These are phyloP conservation scores for Lepetodrilus schrolli DNA, from an alignment of 2,888 invertebrate species.

Conservation along the genomic window DNA sequence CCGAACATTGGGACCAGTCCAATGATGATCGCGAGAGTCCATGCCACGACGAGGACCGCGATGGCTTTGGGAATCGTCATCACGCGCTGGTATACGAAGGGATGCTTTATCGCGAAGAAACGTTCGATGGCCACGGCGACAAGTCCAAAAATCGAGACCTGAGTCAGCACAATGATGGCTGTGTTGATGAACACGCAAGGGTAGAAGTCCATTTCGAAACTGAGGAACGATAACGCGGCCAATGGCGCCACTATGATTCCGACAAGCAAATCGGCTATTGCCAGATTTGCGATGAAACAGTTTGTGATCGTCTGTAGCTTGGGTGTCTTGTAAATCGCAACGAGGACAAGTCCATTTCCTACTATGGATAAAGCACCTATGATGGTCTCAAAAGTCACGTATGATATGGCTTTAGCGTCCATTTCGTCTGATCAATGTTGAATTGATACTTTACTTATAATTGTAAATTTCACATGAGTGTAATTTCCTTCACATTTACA, in stretches of 20 bases:
- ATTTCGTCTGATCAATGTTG: too few species aligned
- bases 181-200: slow-evolving; percentile 71
- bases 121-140: slow-evolving; percentile 70
- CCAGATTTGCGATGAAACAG: slow-evolving; percentile 67
- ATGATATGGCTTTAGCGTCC: slow-evolving; percentile 36
- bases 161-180: slow-evolving; percentile 69
- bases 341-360: slow-evolving; percentile 62
- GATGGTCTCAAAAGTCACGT: slow-evolving; percentile 60
- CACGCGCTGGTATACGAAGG: slow-evolving; percentile 64
- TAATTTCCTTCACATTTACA: too few species aligned
- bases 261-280: slow-evolving; percentile 66
- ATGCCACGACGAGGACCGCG: slow-evolving; percentile 53
- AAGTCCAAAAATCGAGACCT: slow-evolving; percentile 72
- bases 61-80: slow-evolving; percentile 58
- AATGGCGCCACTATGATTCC: slow-evolving; percentile 65
- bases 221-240: slow-evolving; percentile 58
- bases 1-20: slow-evolving; percentile 71
- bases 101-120: slow-evolving; percentile 70
- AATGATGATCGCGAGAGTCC: slow-evolving; percentile 64
- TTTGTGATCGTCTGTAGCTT: slow-evolving; percentile 65
- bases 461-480: too few species aligned
- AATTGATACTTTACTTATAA: too few species aligned
- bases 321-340: slow-evolving; percentile 55
- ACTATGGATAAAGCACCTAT: slow-evolving; percentile 54
- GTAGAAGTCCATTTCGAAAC: slow-evolving; percentile 58